Base-by-base conservation (phyloP, 2,113 vertebrate species). In the Lycaon pictus region DNA sequence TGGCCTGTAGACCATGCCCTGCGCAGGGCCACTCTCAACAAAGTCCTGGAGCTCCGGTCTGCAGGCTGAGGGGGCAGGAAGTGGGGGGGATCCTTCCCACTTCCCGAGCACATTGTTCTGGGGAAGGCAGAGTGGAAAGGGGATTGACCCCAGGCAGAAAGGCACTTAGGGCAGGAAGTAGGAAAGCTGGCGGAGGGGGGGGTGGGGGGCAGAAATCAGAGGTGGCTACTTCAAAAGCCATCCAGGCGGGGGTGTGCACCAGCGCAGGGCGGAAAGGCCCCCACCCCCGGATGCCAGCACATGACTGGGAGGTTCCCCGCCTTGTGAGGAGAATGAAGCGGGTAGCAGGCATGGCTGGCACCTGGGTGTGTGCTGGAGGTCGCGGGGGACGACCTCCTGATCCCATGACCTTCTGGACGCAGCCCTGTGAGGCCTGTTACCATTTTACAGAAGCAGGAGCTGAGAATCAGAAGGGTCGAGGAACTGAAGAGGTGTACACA, bases 271-370 rank as follows among this genome's bases (percentile, higher is more conserved):
- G 3, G 79, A 63, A 2, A 37, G 35, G 7, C 9, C n/a, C 20
- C 1, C 5, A 37, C 48, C n/a, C 29, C 25, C 3, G 1, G 35
- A 20, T 5, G 3, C 25, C 58, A 17, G 7, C 7, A 48, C 60
- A 20, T 20, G 37, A 62, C 2, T 27, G 10, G 48, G 22, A 58
- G 43, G 27, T 76, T 8, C 10, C 32, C 10, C 35, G 0, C 53
- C 63, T 63, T 17, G 6, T 22, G 55, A 22, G 22, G 23, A 91
- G 51, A 8, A 23, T 0, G 1, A 13, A 19, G 67, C 27, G 27
- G 3, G 22, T 17, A 23, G 11, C 8, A 1, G 32, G 25, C 10
- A 3, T 4, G 2, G 3, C 16, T 3, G 0, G 60, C 0, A 0
- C 19, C 51, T 29, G 71, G 20, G 13, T 53, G 12, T 65, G 43